Evolutionary conservation across 2,888 invertebrate genomes (phyloP).

Genomic region (Ashinkailepas kermadecensis): DNA sequence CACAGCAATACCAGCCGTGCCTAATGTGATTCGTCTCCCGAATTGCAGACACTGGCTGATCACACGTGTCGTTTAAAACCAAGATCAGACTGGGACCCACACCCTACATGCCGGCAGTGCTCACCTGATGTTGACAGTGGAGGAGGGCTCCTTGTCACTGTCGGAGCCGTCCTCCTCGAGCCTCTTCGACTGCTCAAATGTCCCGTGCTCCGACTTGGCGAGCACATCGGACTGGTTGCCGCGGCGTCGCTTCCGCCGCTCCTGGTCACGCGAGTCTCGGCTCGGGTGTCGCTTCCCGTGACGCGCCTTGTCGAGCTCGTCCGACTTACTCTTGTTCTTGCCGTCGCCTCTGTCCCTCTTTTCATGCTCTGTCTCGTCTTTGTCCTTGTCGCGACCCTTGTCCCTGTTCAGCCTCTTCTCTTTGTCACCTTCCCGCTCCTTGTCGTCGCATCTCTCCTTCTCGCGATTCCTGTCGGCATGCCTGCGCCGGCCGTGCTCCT

Average conservation of each 20-base stretch:
- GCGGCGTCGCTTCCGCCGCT: conserved; percentile 23
- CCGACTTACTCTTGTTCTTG: background rate
- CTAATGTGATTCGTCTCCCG: too few relatives aligned
- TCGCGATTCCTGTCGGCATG: conserved; percentile 18
- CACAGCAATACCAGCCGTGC: too few relatives aligned
- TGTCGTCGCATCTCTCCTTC: conserved; percentile 27
- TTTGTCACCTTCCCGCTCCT: conserved; percentile 20
- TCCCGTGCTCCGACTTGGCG: conserved; percentile 27
- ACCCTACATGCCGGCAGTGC: background rate
- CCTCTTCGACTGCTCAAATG: background rate
- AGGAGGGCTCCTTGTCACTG: conserved; percentile 12
- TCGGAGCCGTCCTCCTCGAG: background rate
- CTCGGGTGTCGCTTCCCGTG: conserved; percentile 13
- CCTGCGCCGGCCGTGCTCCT: conserved; percentile 5
- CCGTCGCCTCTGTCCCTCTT: background rate
- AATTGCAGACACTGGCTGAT: too few relatives aligned
- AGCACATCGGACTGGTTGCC: conserved; percentile 19
- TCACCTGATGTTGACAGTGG: conserved; percentile 19
- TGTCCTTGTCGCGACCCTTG: background rate
- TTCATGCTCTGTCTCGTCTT: too few relatives aligned
- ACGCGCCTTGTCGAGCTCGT: background rate
- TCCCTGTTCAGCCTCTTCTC: conserved; percentile 27
- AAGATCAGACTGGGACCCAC: too few relatives aligned
- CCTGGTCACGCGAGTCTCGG: conserved; percentile 1
- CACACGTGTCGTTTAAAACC: too few relatives aligned